phyloP scores from a whole-genome alignment of 2,113 vertebrate genomes.

The Gymnarchus niloticus region DNA sequence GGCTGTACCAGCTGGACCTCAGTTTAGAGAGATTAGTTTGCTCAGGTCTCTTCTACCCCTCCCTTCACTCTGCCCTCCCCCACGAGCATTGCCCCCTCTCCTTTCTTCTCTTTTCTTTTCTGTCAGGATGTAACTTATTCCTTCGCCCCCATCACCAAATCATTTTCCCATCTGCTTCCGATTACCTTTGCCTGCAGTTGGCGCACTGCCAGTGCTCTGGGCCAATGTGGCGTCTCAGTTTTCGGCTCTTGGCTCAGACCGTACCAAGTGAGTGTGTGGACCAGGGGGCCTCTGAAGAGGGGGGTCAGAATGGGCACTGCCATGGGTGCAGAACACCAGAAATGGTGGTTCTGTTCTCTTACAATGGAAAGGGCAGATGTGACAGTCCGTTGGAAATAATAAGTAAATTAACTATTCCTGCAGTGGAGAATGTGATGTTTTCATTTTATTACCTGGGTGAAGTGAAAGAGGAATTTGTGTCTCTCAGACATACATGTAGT shows the following conservation, averaged over 20 bases:
- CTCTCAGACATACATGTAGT: neutral
- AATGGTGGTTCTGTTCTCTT: neutral
- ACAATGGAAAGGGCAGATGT: neutral
- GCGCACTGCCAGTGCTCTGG: conserved; percentile 63
- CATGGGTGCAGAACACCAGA: neutral
- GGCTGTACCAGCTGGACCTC: conserved; percentile 45
- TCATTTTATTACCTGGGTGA: neutral
- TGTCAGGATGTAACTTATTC: conserved; percentile 58
- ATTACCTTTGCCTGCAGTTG: conserved; percentile 71
- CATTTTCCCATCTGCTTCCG: conserved; percentile 67
- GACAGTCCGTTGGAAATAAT: neutral
- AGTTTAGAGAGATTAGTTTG: neutral
- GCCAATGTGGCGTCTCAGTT: conserved; percentile 55
- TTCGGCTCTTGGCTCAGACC: conserved; percentile 48
- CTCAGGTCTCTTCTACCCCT: conserved; percentile 30
- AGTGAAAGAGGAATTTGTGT: neutral
- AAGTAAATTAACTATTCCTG: neutral
- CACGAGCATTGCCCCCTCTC: conserved; percentile 37
- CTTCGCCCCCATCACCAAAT: conserved; percentile 59
- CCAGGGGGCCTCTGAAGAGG: conserved; percentile 23
- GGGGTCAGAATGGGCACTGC: neutral
- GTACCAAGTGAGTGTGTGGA: conserved; percentile 37
- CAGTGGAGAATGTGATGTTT: neutral
- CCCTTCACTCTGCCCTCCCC: neutral
- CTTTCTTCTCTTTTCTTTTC: conserved; percentile 34